Evolutionary conservation across 2,888 invertebrate genomes (phyloP), one percentile per base, ranked within the genome.

Genomic region (Cordilura impudica): DNA sequence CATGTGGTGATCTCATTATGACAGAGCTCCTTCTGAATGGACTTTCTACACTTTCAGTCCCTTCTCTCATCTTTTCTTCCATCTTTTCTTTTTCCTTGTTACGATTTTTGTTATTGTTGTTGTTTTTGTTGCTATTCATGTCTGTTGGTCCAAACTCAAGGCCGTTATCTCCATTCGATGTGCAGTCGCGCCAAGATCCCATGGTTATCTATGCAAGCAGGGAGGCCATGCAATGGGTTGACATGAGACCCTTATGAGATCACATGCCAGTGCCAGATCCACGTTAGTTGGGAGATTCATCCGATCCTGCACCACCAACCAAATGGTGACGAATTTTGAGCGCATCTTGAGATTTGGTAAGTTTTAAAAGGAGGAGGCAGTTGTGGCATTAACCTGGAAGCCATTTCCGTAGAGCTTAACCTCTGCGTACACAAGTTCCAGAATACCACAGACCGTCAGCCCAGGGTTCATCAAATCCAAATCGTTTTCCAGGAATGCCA

Each of bases 401-500:
- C 51, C 23, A 49, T 49, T 65, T 65, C 35, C 1, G 35, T 35
- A 18, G 31, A 29, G 5, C 19, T 35, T 35, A 14, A 49, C 61
- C n/a, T 35, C 23, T 10, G 12, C 45, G 1, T 61, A 60, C 60
- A 18, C 4, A 61, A 45, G 45, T 45, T 18, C 4, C 10, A 26
- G 26, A 61, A 61, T 61, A 29, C 10, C 45, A 26, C 16, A 61
- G n/a, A 2, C 18, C 21, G 29, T 47, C 60, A 2, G 60, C 54
- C 19, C 54, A 12, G 35, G 10, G 35, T n/a, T n/a, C 12, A 35
- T 35, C 35, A 35, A 35, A 10, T 12, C 35, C 10, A 2, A 35
- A 12, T 2, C 10, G 7, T 12, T 7, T 1, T 35, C 35, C 35
- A 35, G 35, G 10, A 35, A 35, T 35, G 4, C 35, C 35, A 35